These are phyloP conservation scores for Menidia menidia DNA, from an alignment of 2,797 vertebrate genomes.

Conservation along the genomic window DNA sequence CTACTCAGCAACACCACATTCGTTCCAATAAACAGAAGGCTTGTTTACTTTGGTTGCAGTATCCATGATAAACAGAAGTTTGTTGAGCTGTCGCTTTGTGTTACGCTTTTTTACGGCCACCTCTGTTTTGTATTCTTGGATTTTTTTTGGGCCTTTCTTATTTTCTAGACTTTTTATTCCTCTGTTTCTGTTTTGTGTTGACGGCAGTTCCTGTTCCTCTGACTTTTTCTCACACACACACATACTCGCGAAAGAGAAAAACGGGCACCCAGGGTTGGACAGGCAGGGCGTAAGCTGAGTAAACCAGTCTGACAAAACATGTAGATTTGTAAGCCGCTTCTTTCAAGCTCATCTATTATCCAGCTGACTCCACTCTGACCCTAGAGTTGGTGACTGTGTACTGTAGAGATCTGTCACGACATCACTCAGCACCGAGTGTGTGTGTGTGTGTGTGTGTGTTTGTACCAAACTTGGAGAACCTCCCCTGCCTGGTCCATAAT, in stretches of 20 bases:
- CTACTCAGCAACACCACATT: background rate
- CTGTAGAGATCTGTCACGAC: constrained; percentile 44
- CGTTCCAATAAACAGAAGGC: background rate
- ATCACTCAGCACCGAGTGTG: constrained; percentile 52
- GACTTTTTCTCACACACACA: constrained; percentile 20
- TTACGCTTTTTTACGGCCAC: no score
- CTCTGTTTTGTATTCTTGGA: no score
- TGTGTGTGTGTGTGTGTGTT: constrained; percentile 16
- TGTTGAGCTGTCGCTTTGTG: background rate
- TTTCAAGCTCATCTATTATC: constrained; percentile 77
- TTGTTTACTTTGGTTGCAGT: background rate
- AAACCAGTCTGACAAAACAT: constrained; percentile 4
- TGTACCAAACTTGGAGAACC: constrained; percentile 19
- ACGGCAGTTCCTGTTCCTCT: constrained; percentile 5
- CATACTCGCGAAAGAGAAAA: constrained; percentile 29
- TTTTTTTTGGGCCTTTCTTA: no score
- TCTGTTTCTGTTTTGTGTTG: background rate
- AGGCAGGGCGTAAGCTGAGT: constrained; percentile 42
- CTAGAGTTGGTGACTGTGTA: constrained; percentile 38
- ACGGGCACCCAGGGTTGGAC: constrained; percentile 26
- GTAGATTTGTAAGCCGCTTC: constrained; percentile 58
- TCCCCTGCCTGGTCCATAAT: constrained; percentile 61
- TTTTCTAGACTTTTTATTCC: no score
- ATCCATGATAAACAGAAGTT: background rate
- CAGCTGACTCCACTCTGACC: constrained; percentile 71